Evolutionary conservation across 2,888 invertebrate species (phyloP).

Genomic region (Barypeithes pellucidus): DNA sequence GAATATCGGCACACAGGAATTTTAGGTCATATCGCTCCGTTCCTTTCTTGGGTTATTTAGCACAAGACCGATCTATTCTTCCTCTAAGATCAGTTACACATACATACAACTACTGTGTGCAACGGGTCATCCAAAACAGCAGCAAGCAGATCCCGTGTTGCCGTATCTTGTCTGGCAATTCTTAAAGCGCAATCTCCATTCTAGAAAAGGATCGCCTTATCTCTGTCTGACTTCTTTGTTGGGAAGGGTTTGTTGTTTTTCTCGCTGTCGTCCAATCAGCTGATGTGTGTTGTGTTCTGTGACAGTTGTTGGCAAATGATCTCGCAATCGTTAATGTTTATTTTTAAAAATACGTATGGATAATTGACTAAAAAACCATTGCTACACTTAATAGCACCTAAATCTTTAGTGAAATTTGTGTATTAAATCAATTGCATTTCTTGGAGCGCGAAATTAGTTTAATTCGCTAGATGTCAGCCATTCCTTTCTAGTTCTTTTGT

Average conservation of each 20-base stretch:
- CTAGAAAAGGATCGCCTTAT: constrained; percentile 10
- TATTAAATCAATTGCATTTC: constrained; percentile 2
- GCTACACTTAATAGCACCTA: constrained; percentile 21
- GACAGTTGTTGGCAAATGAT: constrained; percentile 60
- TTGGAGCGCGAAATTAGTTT: background rate
- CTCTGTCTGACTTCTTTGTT: constrained; percentile 51
- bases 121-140: too few species aligned
- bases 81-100: too few species aligned
- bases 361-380: constrained; percentile 32
- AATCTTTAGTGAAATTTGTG: constrained; percentile 14
- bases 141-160: too few species aligned
- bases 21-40: too few species aligned
- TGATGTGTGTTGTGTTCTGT: constrained; percentile 64
- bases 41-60: too few species aligned
- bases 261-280: constrained; percentile 61
- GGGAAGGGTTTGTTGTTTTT: constrained; percentile 50
- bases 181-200: background rate
- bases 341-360: constrained; percentile 43
- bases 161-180: too few species aligned
- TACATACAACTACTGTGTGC: too few species aligned
- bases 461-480: constrained; percentile 35
- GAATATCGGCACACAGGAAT: too few species aligned
- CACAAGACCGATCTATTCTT: too few species aligned
- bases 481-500: constrained; percentile 49
- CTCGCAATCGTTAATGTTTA: constrained; percentile 46